phyloP scores from a whole-genome alignment of 2,888 invertebrate genomes.

The Euplexia lucipara region DNA sequence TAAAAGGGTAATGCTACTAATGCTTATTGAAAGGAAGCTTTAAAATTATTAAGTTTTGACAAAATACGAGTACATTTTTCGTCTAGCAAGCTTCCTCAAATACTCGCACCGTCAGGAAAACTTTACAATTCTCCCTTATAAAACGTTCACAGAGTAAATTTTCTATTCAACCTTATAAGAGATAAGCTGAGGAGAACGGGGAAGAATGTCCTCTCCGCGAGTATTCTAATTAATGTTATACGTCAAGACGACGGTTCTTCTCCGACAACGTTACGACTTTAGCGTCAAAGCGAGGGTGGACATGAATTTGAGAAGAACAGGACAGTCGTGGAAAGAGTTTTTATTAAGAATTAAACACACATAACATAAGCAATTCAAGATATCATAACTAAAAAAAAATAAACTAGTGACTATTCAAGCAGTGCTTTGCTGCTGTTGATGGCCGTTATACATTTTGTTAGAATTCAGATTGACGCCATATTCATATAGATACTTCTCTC shows the following conservation, averaged over 20 bases:
- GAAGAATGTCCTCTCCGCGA: slow-evolving; percentile 69
- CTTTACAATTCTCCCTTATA: slow-evolving; percentile 45
- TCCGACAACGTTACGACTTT: slow-evolving; percentile 48
- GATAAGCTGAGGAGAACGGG: slow-evolving; percentile 60
- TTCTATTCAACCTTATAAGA: slow-evolving; percentile 63
- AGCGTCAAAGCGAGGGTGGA: slow-evolving; percentile 43
- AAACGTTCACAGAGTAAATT: slow-evolving; percentile 58
- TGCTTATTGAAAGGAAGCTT: too few species aligned
- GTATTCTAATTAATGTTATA: slow-evolving; percentile 76
- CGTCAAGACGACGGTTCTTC: slow-evolving; percentile 66
- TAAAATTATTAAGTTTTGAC: not conserved
- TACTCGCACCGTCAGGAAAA: not conserved
- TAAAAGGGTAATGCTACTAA: too few species aligned
- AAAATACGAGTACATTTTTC: not conserved
- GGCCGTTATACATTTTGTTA: too few species aligned
- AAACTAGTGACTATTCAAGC: too few species aligned
- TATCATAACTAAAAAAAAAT: too few species aligned
- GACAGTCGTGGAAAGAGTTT: not conserved
- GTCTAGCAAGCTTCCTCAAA: slow-evolving; percentile 7
- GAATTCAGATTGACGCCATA: too few species aligned
- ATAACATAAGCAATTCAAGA: too few species aligned
- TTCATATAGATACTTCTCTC: too few species aligned
- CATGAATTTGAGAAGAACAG: slow-evolving; percentile 18
- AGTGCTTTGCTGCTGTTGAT: too few species aligned
- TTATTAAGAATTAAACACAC: too few species aligned